Base-by-base conservation (phyloP, 2,797 vertebrate genomes). In the Acestrorhynchus altus region DNA sequence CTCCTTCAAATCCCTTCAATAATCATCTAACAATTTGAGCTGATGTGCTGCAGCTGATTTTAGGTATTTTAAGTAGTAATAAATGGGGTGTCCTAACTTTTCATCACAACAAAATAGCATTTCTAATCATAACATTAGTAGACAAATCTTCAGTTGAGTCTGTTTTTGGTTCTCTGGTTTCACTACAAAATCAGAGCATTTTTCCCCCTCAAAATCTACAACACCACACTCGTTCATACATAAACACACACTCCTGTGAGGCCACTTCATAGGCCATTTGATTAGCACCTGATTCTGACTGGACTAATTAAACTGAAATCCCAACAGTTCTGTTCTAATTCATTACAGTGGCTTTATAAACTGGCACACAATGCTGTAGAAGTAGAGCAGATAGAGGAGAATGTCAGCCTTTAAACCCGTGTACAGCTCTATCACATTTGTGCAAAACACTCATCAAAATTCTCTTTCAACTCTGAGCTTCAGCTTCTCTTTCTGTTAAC, bases 281-380 rank as follows among this genome's bases (percentile, higher is more conserved):
- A 56, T 56, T 13, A 24, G 5, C 22, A 20, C 22, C 42, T 54
- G 28, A 46, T 61, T 16, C 40, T 46, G 52, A 52, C 51, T 13
- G 0, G 15, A 59, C 74, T 63, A 72, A 65, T 57, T 72, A 66
- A 31, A 54, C 4, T 20, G n/a, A 78, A 18, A 10, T 72, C 69
- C 60, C 76, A 5, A 16, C 35, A 63, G 76, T 28, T 40, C 60
- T 64, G 60, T 54, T 59, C 76, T 57, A 78, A 39, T 65, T 78
- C 18, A n/a, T 70, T 42, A 61, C 28, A 9, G 47, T 28, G 44
- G 16, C 56, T 67, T 68, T 7, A 67, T 44, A 60, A 76, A 63
- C 24, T 46, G 61, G 66, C 51, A 51, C 75, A 52, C 60, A 72
- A 70, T 28, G 42, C 52, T 47, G 5, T n/a, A 15, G 52, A 69